Evolutionary conservation across 2,888 invertebrate genomes (phyloP).

Genomic region (Aphrophora alni): DNA sequence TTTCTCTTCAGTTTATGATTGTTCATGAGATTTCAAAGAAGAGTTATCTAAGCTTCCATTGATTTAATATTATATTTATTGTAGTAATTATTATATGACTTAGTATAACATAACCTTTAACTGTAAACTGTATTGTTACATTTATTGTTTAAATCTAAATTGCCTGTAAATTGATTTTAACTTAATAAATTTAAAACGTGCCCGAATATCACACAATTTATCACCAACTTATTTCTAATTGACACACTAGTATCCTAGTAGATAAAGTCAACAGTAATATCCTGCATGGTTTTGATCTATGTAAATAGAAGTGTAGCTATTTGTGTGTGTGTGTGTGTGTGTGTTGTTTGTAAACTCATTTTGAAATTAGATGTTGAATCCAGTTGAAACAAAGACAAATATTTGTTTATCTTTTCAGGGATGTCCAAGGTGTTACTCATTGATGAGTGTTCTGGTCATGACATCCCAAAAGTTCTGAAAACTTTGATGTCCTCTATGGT

Average conservation of each 20-base stretch:
- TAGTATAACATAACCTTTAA: too few relatives aligned
- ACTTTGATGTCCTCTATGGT: neutral
- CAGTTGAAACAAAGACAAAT: neutral
- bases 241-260: too few relatives aligned
- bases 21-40: too few relatives aligned
- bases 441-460: neutral
- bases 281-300: neutral
- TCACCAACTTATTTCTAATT: too few relatives aligned
- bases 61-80: too few relatives aligned
- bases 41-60: too few relatives aligned
- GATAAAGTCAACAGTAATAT: neutral
- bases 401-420: slow-evolving; percentile 5
- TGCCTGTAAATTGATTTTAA: neutral
- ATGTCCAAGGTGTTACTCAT: neutral
- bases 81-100: too few relatives aligned
- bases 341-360: neutral
- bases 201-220: too few relatives aligned
- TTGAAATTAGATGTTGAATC: neutral
- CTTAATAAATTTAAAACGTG: neutral
- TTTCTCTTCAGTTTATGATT: too few relatives aligned
- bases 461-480: neutral
- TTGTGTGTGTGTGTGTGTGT: neutral
- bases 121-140: too few relatives aligned
- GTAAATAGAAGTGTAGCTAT: neutral
- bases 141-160: too few relatives aligned